Percentiles rank a stretch among this genome's conserved stretches.
These are phyloP conservation scores for Neolamprologus sp. DNA, from an alignment of 2,113 vertebrate genomes.

Conservation along the genomic window DNA sequence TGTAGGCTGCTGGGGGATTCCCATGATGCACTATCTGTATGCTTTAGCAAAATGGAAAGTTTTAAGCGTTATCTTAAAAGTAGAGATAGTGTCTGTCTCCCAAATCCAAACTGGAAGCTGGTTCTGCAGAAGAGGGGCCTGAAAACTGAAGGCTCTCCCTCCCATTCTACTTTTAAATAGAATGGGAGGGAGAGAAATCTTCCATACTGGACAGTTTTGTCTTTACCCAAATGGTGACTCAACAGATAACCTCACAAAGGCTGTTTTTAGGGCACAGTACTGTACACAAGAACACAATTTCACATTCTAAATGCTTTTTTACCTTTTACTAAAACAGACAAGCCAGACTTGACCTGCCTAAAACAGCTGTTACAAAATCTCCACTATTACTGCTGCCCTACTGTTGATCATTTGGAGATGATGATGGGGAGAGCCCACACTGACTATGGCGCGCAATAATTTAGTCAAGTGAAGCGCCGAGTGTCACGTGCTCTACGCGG, in stretches of 20 bases:
- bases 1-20: background rate
- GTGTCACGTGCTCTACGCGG: background rate
- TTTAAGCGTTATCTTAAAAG: background rate
- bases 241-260: background rate
- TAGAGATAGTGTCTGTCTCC: background rate
- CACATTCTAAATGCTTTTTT: background rate
- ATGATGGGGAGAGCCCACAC: background rate
- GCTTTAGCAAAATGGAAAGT: background rate
- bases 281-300: background rate
- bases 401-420: slow-evolving; percentile 20
- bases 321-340: slow-evolving; percentile 14
- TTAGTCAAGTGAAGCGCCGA: background rate
- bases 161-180: background rate
- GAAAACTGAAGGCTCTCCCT: background rate
- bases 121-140: background rate
- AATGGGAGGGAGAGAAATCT: background rate
- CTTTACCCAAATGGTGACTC: background rate
- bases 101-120: background rate
- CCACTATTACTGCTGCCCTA: background rate
- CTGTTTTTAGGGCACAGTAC: background rate
- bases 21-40: background rate
- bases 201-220: background rate
- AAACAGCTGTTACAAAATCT: background rate
- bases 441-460: background rate
- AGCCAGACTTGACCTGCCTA: slow-evolving; percentile 11